Evolutionary conservation across 2,888 invertebrate genomes (phyloP).

Genomic region (Andrena flavipes): DNA sequence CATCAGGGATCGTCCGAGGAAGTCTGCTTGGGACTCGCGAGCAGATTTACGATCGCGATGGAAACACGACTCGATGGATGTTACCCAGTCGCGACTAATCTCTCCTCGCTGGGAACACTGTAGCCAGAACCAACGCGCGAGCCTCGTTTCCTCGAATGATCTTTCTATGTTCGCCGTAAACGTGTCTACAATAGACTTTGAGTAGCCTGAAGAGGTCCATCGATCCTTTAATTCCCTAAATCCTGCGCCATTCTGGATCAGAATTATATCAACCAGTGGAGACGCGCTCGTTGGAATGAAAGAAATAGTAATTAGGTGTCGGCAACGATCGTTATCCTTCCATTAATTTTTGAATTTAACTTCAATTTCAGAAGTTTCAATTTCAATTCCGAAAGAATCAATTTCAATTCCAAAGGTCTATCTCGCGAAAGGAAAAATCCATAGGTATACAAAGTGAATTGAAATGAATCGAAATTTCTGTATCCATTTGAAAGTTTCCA

Average conservation of each 20-base stretch:
- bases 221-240: conserved; percentile 14
- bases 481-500: too few relatives aligned
- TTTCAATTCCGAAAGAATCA: too few relatives aligned
- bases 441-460: too few relatives aligned
- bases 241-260: background rate
- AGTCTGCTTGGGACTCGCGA: conserved; percentile 1
- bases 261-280: conserved; percentile 22
- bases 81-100: conserved; percentile 56
- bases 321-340: too few relatives aligned
- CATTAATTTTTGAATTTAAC: too few relatives aligned
- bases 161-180: conserved; percentile 50
- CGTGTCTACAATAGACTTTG: conserved; percentile 32
- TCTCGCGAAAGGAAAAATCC: too few relatives aligned
- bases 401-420: too few relatives aligned
- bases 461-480: too few relatives aligned
- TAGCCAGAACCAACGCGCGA: conserved; percentile 21
- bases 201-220: conserved; percentile 33
- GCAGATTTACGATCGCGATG: conserved; percentile 53
- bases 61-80: conserved; percentile 50
- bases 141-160: conserved; percentile 53
- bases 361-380: too few relatives aligned
- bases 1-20: background rate
- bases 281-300: conserved; percentile 17
- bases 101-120: conserved; percentile 22
- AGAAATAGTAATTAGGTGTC: background rate